A percentile compares a stretch with the other conserved stretches of the same genome.
Conservation (phyloP, 1,140 invertebrate genomes). For the Hylyphantes graminicola region DNA sequence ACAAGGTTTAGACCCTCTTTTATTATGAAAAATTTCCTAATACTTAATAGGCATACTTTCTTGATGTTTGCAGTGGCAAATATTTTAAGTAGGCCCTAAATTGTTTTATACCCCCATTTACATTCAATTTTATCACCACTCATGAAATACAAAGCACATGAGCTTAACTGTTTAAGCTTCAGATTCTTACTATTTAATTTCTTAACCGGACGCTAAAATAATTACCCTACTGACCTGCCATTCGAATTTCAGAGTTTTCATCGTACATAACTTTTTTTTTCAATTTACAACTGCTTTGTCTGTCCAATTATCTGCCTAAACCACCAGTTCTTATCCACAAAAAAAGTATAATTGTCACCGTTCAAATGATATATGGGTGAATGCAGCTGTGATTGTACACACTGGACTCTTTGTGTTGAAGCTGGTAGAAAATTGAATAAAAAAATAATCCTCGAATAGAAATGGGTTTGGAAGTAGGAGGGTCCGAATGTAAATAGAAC, state of each 20-base stretch:
- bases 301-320: background rate
- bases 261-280: background rate
- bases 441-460: constrained; percentile 6
- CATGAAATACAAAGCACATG: too few relatives aligned
- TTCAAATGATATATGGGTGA: background rate
- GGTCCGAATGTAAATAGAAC: too few relatives aligned
- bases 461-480: too few relatives aligned
- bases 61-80: too few relatives aligned
- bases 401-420: background rate
- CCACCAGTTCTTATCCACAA: background rate
- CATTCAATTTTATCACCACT: too few relatives aligned
- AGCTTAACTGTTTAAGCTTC: too few relatives aligned
- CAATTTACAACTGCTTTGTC: background rate
- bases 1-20: too few relatives aligned
- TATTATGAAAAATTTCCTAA: too few relatives aligned
- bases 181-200: background rate
- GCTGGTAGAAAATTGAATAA: background rate
- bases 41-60: too few relatives aligned
- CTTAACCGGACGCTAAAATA: constrained; percentile 5
- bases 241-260: constrained; percentile 17
- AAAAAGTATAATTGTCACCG: background rate
- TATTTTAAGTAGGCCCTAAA: too few relatives aligned
- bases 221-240: constrained; percentile 33
- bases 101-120: too few relatives aligned
- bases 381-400: background rate